Conservation (phyloP, 1,140 invertebrate genomes). For the Scaptomyza pallida region DNA sequence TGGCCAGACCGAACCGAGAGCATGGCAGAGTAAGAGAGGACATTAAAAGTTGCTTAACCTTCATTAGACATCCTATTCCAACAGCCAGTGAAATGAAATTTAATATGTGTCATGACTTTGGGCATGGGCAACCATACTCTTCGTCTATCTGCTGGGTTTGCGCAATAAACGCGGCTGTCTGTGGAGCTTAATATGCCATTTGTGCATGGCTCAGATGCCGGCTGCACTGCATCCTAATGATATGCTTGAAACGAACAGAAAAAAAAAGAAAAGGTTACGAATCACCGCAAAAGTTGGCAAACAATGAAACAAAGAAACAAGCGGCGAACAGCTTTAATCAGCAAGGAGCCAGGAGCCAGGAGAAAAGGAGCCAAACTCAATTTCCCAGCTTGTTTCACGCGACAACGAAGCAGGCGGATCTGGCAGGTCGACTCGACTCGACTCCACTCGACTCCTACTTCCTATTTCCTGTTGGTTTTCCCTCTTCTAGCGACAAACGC, state of each 20-base stretch:
- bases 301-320: slow-evolving; percentile 31
- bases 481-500: slow-evolving; percentile 11
- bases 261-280: slow-evolving; percentile 58
- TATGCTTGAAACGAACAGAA: slow-evolving; percentile 60
- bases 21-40: slow-evolving; percentile 36
- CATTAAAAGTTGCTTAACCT: slow-evolving; percentile 82
- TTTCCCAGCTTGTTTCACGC: slow-evolving; percentile 70
- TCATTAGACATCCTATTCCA: slow-evolving; percentile 67
- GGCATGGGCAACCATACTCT: not conserved
- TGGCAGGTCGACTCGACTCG: slow-evolving; percentile 1
- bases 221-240: slow-evolving; percentile 70
- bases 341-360: slow-evolving; percentile 4
- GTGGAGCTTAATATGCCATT: slow-evolving; percentile 73
- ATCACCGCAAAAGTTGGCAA: slow-evolving; percentile 70
- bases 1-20: slow-evolving; percentile 34
- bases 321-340: slow-evolving; percentile 57
- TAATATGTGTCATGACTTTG: slow-evolving; percentile 65
- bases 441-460: slow-evolving; percentile 5
- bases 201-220: slow-evolving; percentile 53
- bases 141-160: slow-evolving; percentile 4
- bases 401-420: slow-evolving; percentile 22
- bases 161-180: slow-evolving; percentile 44
- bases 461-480: not conserved
- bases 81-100: slow-evolving; percentile 70
- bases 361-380: slow-evolving; percentile 50